Conservation (phyloP, 2,113 vertebrate genomes). For the cattle (Bos taurus) region ARS-UCD2.0 NC_037344.1:19808001-19808500, state of each 20-base stretch:
- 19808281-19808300: neutral
- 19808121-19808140: neutral
- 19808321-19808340: neutral
- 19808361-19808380: neutral
- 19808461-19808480: neutral
- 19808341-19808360: neutral
- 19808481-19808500: neutral
- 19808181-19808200: neutral
- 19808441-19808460: neutral
- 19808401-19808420: neutral
- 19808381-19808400: neutral
- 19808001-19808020: neutral
- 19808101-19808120: neutral
- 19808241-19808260: neutral
- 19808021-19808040: neutral
- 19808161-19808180: neutral
- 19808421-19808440: neutral
- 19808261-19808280: neutral
- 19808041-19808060: neutral
- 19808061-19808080: neutral
- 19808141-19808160: neutral
- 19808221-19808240: neutral
- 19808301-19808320: neutral
- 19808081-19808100: neutral
- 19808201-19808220: neutral